A percentile compares a stretch with the other conserved stretches of the same genome.
Conservation (phyloP, 2,888 invertebrate species). For the Clanis bilineata region DNA sequence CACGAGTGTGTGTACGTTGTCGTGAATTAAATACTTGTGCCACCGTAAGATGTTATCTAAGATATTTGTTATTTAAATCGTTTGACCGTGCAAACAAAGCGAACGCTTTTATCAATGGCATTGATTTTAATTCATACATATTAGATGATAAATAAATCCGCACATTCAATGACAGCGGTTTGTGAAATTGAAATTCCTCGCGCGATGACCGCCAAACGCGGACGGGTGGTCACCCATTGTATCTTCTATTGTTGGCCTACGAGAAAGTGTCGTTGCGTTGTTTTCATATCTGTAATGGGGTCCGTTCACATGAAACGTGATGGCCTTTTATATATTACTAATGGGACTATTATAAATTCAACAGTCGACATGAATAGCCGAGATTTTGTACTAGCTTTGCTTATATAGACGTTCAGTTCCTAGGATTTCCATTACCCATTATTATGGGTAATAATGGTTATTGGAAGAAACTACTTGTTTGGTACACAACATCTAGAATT, state of each 20-base stretch:
- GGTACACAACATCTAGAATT: too few relatives aligned
- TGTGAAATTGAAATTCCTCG: slow-evolving; percentile 11
- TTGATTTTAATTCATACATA: background rate
- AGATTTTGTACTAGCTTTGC: background rate
- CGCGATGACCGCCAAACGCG: slow-evolving; percentile 9
- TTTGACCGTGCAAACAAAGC: background rate
- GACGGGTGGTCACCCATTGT: slow-evolving; percentile 15
- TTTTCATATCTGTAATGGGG: slow-evolving; percentile 17
- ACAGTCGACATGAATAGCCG: background rate
- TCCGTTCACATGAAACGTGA: slow-evolving; percentile 4
- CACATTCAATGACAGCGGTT: slow-evolving; percentile 1
- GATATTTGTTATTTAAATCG: slow-evolving; percentile 10
- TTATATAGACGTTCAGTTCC: too few relatives aligned
- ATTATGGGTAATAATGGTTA: too few relatives aligned
- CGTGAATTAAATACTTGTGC: slow-evolving; percentile 6
- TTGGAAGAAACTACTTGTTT: too few relatives aligned
- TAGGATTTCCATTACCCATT: too few relatives aligned
- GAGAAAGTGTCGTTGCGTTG: slow-evolving; percentile 18
- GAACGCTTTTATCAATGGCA: slow-evolving; percentile 9
- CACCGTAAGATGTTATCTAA: slow-evolving; percentile 1
- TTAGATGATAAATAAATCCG: slow-evolving; percentile 7
- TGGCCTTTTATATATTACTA: background rate
- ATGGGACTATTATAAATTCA: background rate
- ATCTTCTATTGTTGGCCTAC: slow-evolving; percentile 16
- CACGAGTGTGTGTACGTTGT: background rate